These are phyloP conservation scores for Pentalonia nigronervosa DNA, from an alignment of 1,140 invertebrate genomes.

Conservation along the genomic window DNA sequence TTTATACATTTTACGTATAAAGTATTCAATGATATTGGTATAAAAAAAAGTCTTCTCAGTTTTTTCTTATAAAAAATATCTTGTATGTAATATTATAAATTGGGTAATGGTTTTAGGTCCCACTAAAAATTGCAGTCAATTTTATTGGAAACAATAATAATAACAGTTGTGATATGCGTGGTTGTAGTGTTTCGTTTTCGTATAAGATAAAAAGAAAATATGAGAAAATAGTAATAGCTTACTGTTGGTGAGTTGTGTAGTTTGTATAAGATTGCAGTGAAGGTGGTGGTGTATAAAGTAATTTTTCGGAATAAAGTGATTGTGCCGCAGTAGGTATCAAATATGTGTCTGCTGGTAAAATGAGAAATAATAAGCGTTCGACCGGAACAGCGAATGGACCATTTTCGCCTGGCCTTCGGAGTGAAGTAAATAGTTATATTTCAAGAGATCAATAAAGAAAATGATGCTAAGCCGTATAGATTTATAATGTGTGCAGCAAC, in stretches of 20 bases:
- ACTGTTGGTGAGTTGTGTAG: neutral
- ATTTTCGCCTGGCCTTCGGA: conserved; percentile 33
- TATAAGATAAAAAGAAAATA: conserved; percentile 27
- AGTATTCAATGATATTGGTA: neutral
- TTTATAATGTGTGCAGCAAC: neutral
- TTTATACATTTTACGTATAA: neutral
- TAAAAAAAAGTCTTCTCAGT: neutral
- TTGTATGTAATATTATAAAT: neutral
- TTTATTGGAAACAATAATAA: neutral
- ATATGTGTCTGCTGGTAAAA: conserved; percentile 37
- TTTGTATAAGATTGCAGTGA: neutral
- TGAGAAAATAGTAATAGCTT: neutral
- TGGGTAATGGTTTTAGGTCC: neutral
- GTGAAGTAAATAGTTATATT: conserved; percentile 30
- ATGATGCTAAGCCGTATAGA: neutral
- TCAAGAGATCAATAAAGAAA: conserved; percentile 37
- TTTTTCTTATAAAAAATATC: neutral
- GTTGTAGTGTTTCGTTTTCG: neutral
- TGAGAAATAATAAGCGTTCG: conserved; percentile 31
- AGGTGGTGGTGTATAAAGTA: neutral
- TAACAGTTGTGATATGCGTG: neutral
- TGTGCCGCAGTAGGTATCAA: neutral
- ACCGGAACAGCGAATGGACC: conserved; percentile 28
- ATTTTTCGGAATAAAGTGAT: conserved; percentile 38
- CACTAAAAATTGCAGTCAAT: neutral